phyloP scores from a whole-genome alignment of 2,888 invertebrate species.

The Arrhopalites spinosus region DNA sequence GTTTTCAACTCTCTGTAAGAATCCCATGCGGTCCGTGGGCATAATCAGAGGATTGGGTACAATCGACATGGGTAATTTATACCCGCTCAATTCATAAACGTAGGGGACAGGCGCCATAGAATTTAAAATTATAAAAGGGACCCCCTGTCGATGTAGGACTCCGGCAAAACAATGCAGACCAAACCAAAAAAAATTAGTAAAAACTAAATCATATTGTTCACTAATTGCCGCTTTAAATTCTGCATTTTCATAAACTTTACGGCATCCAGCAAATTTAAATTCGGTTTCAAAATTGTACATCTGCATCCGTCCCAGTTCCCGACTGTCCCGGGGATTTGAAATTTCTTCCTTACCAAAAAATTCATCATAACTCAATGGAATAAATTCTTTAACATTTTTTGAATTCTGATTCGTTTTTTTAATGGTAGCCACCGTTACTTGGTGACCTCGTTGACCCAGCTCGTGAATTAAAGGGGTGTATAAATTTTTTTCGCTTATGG shows the following conservation, averaged over 20 bases:
- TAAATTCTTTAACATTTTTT: constrained; percentile 57
- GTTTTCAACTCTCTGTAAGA: constrained; percentile 3
- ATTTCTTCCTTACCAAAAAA: constrained; percentile 10
- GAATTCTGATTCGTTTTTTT: constrained; percentile 59
- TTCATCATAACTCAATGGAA: constrained; percentile 10
- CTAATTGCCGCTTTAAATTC: constrained; percentile 31
- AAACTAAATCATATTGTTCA: constrained; percentile 56
- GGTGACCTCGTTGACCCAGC: constrained; percentile 63
- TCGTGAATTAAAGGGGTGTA: constrained; percentile 61
- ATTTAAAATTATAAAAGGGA: constrained; percentile 50
- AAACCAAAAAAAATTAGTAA: constrained; percentile 59
- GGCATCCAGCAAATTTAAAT: constrained; percentile 20
- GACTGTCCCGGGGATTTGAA: constrained; percentile 4
- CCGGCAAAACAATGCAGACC: constrained; percentile 61
- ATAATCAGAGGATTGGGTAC: constrained; percentile 16
- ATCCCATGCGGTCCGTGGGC: no score
- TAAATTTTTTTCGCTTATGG: constrained; percentile 39
- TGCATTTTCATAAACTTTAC: constrained; percentile 33
- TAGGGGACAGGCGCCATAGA: not conserved
- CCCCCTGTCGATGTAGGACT: constrained; percentile 62
- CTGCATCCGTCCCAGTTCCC: not conserved
- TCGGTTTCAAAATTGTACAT: not conserved
- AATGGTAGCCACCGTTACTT: constrained; percentile 64
- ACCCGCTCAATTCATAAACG: constrained; percentile 12
- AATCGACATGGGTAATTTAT: not conserved